Percentiles rank a stretch among this genome's conserved stretches.
phyloP scores from a whole-genome alignment of 2,113 vertebrate genomes.

The Stictonetta naevosa region DNA sequence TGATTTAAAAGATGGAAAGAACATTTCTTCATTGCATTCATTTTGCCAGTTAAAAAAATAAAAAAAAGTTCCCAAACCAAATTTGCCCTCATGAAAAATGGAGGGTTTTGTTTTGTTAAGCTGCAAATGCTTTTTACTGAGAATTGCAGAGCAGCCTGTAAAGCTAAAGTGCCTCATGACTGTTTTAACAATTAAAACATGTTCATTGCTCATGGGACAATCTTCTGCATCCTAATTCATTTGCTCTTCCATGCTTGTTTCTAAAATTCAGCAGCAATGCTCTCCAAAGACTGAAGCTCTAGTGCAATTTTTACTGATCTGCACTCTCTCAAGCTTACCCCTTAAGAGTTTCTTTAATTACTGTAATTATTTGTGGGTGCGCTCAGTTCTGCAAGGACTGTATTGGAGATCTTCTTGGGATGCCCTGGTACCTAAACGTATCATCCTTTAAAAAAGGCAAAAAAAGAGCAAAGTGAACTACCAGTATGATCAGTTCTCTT shows the following conservation, averaged over 20 bases:
- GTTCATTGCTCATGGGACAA: background rate
- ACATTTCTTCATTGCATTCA: background rate
- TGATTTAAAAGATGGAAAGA: background rate
- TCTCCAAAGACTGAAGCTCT: background rate
- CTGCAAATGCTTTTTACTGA: background rate
- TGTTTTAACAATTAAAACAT: background rate
- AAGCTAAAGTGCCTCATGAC: background rate
- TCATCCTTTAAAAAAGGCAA: background rate
- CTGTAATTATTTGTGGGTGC: background rate
- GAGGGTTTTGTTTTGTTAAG: background rate
- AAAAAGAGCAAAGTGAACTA: background rate
- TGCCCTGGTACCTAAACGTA: background rate
- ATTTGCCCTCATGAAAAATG: background rate
- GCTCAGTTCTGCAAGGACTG: background rate
- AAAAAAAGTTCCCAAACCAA: background rate
- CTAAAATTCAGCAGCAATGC: background rate
- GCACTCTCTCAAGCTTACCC: background rate
- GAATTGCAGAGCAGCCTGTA: background rate
- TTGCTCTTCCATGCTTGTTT: background rate
- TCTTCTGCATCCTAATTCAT: background rate
- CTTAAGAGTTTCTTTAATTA: background rate
- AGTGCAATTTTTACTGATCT: background rate
- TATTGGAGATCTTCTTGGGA: background rate
- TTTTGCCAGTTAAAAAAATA: background rate
- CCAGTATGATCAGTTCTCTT: background rate